A percentile compares a stretch with the other conserved stretches of the same genome.
Conservation (phyloP, 2,888 invertebrate genomes). For the Trissolcus japonicus region DNA sequence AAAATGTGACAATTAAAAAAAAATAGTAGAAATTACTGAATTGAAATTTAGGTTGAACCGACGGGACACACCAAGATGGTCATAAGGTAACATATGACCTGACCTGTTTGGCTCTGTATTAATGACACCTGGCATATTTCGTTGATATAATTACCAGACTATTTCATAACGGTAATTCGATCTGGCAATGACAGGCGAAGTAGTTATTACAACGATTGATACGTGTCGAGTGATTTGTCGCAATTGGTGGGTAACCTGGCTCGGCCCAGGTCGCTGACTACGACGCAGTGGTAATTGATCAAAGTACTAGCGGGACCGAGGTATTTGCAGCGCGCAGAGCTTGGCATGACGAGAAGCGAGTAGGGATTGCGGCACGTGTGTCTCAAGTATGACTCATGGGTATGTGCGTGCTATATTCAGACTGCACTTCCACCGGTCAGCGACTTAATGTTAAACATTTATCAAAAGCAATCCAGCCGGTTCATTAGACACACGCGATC, state of each 20-base stretch:
- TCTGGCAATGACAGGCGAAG: conserved; percentile 34
- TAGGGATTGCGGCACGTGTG: conserved; percentile 63
- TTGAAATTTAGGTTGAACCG: not conserved
- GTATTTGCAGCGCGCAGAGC: conserved; percentile 63
- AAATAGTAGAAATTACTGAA: no score
- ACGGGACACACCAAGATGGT: not conserved
- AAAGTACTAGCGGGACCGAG: conserved; percentile 61
- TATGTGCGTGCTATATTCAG: conserved; percentile 63
- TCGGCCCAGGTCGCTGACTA: conserved; percentile 58
- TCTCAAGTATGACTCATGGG: conserved; percentile 64
- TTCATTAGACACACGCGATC: conserved; percentile 60
- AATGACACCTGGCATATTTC: conserved; percentile 32
- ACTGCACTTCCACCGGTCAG: conserved; percentile 56
- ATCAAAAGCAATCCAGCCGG: conserved; percentile 62
- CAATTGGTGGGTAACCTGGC: conserved; percentile 36
- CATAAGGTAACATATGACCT: conserved; percentile 14
- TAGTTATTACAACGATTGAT: conserved; percentile 53
- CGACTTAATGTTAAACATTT: conserved; percentile 63
- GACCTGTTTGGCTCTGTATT: conserved; percentile 28
- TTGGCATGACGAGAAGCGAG: conserved; percentile 60
- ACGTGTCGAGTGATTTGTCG: conserved; percentile 50
- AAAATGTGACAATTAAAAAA: no score
- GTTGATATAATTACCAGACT: conserved; percentile 39
- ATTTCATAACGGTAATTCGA: conserved; percentile 48
- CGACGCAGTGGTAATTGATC: conserved; percentile 66